phyloP scores from a whole-genome alignment of 1,140 invertebrate genomes.

The Parasteatoda tepidariorum region DNA sequence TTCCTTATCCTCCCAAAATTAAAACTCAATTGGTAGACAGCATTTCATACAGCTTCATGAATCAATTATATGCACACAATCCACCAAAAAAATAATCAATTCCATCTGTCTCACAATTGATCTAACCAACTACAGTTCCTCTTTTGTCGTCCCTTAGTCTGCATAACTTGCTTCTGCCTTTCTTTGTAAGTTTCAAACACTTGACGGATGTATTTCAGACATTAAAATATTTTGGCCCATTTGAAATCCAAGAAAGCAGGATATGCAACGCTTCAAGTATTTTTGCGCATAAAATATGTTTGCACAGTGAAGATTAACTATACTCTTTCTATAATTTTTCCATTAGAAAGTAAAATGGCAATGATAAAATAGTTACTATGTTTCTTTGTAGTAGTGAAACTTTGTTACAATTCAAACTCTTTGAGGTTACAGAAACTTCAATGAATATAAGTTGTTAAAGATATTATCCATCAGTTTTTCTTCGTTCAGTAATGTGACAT shows the following conservation, averaged over 20 bases:
- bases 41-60: too few relatives aligned
- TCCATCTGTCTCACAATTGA: not conserved
- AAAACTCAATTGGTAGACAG: too few relatives aligned
- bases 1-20: too few relatives aligned
- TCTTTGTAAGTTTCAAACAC: not conserved
- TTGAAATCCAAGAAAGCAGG: conserved; percentile 1
- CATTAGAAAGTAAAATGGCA: not conserved
- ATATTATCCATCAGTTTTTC: too few relatives aligned
- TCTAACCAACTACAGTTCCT: not conserved
- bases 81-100: not conserved
- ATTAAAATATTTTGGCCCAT: conserved; percentile 2
- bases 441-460: too few relatives aligned
- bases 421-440: too few relatives aligned
- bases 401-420: too few relatives aligned
- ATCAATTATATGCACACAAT: not conserved
- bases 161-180: not conserved
- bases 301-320: too few relatives aligned
- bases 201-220: conserved; percentile 25
- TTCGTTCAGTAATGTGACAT: too few relatives aligned
- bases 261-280: conserved; percentile 16
- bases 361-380: not conserved
- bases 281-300: not conserved
- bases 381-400: not conserved
- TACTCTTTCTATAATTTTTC: not conserved
- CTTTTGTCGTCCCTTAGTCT: not conserved